These are phyloP conservation scores for Istiophorus platypterus DNA, from an alignment of 2,113 vertebrate species.

Conservation along the genomic window DNA sequence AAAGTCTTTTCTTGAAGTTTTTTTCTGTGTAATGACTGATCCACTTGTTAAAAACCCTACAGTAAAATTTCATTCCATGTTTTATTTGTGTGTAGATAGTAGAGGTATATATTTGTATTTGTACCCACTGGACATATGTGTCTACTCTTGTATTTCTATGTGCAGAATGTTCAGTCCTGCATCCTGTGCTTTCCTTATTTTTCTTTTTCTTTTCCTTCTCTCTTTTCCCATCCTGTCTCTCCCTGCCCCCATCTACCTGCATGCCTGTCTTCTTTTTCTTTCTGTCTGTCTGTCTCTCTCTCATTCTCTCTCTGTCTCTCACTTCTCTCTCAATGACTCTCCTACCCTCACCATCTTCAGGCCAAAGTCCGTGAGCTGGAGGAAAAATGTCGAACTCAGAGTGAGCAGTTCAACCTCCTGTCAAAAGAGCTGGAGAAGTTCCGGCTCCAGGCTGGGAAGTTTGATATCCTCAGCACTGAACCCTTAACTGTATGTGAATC, in stretches of 20 bases:
- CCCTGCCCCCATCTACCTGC: slow-evolving; percentile 13
- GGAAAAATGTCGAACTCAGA: slow-evolving; percentile 95
- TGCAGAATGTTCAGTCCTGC: slow-evolving; percentile 11
- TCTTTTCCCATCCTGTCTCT: slow-evolving; percentile 20
- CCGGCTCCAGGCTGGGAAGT: slow-evolving; percentile 91
- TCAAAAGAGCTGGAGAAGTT: slow-evolving; percentile 94
- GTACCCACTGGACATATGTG: slow-evolving; percentile 15
- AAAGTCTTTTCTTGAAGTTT: slow-evolving; percentile 32
- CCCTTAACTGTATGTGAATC: slow-evolving; percentile 79
- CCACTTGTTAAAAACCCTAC: slow-evolving; percentile 17
- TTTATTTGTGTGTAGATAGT: slow-evolving; percentile 42
- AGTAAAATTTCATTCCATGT: slow-evolving; percentile 27
- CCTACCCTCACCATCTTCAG: slow-evolving; percentile 77
- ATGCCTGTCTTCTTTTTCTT: slow-evolving; percentile 10
- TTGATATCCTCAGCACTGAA: slow-evolving; percentile 89
- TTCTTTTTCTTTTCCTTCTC: slow-evolving; percentile 17
- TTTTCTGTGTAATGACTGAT: slow-evolving; percentile 54
- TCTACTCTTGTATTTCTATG: slow-evolving; percentile 38
- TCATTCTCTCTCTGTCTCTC: slow-evolving; percentile 1
- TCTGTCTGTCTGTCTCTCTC: slow-evolving; percentile 4
- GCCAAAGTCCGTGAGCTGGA: slow-evolving; percentile 97
- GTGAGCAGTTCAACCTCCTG: slow-evolving; percentile 96
- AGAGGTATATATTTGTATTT: slow-evolving; percentile 8
- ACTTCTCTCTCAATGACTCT: slow-evolving; percentile 27
- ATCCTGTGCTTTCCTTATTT: slow-evolving; percentile 27